Percentiles rank a stretch among this genome's conserved stretches.
Conservation (phyloP, 2,113 vertebrate species). For the Gracilinanus agilis region DNA sequence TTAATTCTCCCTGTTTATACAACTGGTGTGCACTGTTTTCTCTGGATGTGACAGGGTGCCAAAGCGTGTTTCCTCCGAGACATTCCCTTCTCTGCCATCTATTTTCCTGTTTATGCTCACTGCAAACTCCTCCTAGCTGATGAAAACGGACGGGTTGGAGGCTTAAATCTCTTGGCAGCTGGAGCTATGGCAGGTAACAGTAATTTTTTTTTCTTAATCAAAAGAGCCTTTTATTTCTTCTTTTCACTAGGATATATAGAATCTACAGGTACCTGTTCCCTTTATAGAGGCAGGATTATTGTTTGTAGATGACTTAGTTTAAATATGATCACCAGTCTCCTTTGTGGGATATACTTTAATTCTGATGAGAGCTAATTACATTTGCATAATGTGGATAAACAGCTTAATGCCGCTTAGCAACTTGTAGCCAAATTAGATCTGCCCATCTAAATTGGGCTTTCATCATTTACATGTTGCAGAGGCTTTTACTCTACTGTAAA, state of each 20-base stretch:
- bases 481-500: conserved; percentile 79
- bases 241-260: conserved; percentile 71
- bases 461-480: conserved; percentile 81
- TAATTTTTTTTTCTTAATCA: conserved; percentile 59
- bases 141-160: conserved; percentile 92
- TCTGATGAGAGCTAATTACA: conserved; percentile 91
- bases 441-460: conserved; percentile 86
- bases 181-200: conserved; percentile 97
- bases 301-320: conserved; percentile 86
- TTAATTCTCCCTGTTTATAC: conserved; percentile 66
- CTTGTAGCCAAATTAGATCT: conserved; percentile 87
- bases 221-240: conserved; percentile 43
- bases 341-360: conserved; percentile 86
- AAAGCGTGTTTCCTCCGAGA: conserved; percentile 99
- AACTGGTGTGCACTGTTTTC: conserved; percentile 72
- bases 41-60: conserved; percentile 90
- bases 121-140: conserved; percentile 92
- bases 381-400: conserved; percentile 93
- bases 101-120: conserved; percentile 98
- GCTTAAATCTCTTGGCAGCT: conserved; percentile 95
- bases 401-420: conserved; percentile 89
- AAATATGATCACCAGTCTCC: conserved; percentile 85
- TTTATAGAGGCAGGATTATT: conserved; percentile 82
- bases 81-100: conserved; percentile 99
- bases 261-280: conserved; percentile 78